Base-by-base conservation (phyloP, 2,888 invertebrate species). In the Gisinianus flammeolus region DNA sequence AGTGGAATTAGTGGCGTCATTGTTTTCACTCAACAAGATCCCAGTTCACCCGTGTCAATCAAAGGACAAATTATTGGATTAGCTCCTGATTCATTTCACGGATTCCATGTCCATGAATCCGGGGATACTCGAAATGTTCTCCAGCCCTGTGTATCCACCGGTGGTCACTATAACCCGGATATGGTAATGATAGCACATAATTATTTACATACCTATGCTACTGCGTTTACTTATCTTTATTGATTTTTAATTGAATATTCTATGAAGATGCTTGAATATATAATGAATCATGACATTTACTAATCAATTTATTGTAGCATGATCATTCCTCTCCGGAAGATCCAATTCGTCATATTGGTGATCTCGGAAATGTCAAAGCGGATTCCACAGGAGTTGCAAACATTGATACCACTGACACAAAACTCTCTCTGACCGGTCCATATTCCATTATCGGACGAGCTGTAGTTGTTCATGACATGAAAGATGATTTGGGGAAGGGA, bases 401-500 rank as follows among this genome's bases (percentile, higher is more conserved):
- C 8, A 72, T 86, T 8, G 70, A 77, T 19, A 30, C 84, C 22
- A 26, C 74, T 19, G 85, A 85, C 77, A 62, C 64, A 22, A 24
- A 86, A n/a, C 87, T 89, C 58, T 78, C 26, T 52, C 31, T 76
- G 8, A 70, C 1, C 12, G 69, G 69, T 3, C 52, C 44, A 44
- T 26, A 52, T 26, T 70, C 69, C 0, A 54, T 76, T n/a, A 6
- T 76, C 31, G 77, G 77, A 0, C 26, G 70, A 8, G 35, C 77
- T 19, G 26, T 58, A 3, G 77, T 77, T 2, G 71, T 77, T 16
- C 90, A 89, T 82, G 87, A 86, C 74, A 83, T 86, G 12, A 85
- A 86, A 64, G 90, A 90, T 79, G 90, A 90, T 80, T 85, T 89
- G 0, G 90, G 90, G 0, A 80, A 85, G 75, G 52, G 33, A 12